Base-by-base conservation (phyloP, 2,797 vertebrate genomes). In the Tangara arthus region DNA sequence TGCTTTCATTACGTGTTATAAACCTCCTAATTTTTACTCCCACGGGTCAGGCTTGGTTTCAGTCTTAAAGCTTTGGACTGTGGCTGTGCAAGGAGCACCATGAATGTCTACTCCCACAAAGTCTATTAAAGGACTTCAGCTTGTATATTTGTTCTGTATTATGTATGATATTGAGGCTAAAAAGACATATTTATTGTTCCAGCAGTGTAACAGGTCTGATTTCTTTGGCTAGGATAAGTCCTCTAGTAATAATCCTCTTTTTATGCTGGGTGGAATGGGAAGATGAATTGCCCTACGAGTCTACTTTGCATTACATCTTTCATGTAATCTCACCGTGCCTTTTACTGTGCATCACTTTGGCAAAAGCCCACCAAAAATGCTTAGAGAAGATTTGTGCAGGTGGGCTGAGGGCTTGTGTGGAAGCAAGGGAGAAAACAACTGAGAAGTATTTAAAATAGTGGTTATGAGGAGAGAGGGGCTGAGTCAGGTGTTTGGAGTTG, bases 191-290 rank as follows among this genome's bases (percentile, higher is more conserved):
- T 83, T 83, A 23, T 89, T 68, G 32, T 90, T 87, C 41, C 27
- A 64, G 3, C 21, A 18, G 39, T 0, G 2, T 50, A 68, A 71
- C 12, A 61, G 44, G 41, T 82, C 35, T 78, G 75, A 71, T 82
- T 89, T 73, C 35, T 92, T 72, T 87, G 81, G 63, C 66, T 55
- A 9, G 44, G 63, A 35, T 70, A 68, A 85, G 41, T 63, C 15
- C n/a, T 68, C 3, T 71, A 27, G 55, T 59, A 82, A 47, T 39
- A 61, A 72, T 63, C 32, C 37, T 30, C 19, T 79, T 76, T 64
- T 49, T 87, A 11, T 87, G 39, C 42, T 44, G 47, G 63, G 50
- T 27, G 28, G 37, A 26, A 6, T 8, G 35, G 68, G 83, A 66
- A 57, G 61, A 41, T 39, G 59, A 32, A 50, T 55, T 87, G 66